phyloP scores from a whole-genome alignment of 2,797 vertebrate genomes.

The Gymnoscopelus braueri region DNA sequence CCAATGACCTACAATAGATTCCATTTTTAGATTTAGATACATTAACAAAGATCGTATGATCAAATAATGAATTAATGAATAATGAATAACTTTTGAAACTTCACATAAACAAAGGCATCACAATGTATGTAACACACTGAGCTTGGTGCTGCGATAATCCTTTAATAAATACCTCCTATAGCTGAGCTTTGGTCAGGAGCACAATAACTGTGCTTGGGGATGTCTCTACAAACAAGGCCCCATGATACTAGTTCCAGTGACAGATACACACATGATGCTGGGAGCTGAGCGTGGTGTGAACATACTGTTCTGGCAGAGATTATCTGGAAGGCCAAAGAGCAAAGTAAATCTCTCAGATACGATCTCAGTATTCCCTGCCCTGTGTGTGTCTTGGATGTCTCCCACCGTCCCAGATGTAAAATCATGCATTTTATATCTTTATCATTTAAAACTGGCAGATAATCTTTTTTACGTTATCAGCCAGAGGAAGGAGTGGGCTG shows the following conservation, averaged over 20 bases:
- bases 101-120: not conserved
- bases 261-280: constrained; percentile 4
- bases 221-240: constrained; percentile 43
- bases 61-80: no score
- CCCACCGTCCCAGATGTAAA: constrained; percentile 46
- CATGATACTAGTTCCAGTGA: constrained; percentile 37
- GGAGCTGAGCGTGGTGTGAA: constrained; percentile 16
- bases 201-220: constrained; percentile 38
- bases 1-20: no score
- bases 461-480: constrained; percentile 54
- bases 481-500: constrained; percentile 48
- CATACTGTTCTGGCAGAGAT: constrained; percentile 13
- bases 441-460: constrained; percentile 56
- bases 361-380: constrained; percentile 42
- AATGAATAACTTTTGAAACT: no score
- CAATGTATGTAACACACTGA: constrained; percentile 2
- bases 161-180: constrained; percentile 12
- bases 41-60: no score
- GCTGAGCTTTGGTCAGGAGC: constrained; percentile 19
- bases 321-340: constrained; percentile 15
- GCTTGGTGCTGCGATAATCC: constrained; percentile 19
- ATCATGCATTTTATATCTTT: constrained; percentile 51
- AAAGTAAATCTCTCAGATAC: constrained; percentile 38
- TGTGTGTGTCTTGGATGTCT: constrained; percentile 25
- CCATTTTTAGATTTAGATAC: no score